Base-by-base conservation (phyloP, 2,888 invertebrate species). In the Agapostemon virescens region DNA sequence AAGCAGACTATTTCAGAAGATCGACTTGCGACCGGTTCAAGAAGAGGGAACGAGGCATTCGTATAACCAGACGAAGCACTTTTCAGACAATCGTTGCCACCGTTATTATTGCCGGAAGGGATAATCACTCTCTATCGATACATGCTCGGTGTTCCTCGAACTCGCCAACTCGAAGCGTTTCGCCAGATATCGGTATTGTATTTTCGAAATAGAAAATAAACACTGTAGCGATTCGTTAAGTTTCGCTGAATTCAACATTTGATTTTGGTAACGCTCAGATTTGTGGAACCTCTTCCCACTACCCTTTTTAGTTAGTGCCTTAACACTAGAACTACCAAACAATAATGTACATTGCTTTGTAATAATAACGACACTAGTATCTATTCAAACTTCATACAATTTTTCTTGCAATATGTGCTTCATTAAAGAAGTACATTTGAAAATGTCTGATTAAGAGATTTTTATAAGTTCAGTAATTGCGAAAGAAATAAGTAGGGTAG, bases 1-100 rank as follows among this genome's bases (percentile, higher is more conserved):
- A 77, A 85, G 73, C 84, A 69, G 73, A 64, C 77, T 79, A 68
- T 71, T 75, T 49, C 55, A 26, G 42, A 20, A 33, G 45, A 72
- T n/a, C 71, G 55, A 72, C 36, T 69, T 26, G 63, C 15, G 33
- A 23, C 63, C 13, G 33, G 61, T 42, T 23, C 38, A 15, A 42
- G 45, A 36, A 42, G 49, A 40, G 45, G 20, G 71, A 45, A 61
- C 40, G 33, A 36, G 52, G 30, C 66, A 73, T 79, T 67, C 52
- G 49, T 40, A 26, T 33, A 66, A 69, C 36, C 36, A 13, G 20
- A 40, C 74, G 45, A 45, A 42, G 45, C 23, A 69, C 66, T 69
- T 74, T 67, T 36, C 30, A 36, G 36, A 33, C 70, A 63, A 61
- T 79, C 26, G 30, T 79, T 69, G 55, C 30, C 49, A 42, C 26